These are phyloP conservation scores for Ailuropoda melanoleuca DNA, from an alignment of 2,113 vertebrate genomes.

Conservation along the genomic window DNA sequence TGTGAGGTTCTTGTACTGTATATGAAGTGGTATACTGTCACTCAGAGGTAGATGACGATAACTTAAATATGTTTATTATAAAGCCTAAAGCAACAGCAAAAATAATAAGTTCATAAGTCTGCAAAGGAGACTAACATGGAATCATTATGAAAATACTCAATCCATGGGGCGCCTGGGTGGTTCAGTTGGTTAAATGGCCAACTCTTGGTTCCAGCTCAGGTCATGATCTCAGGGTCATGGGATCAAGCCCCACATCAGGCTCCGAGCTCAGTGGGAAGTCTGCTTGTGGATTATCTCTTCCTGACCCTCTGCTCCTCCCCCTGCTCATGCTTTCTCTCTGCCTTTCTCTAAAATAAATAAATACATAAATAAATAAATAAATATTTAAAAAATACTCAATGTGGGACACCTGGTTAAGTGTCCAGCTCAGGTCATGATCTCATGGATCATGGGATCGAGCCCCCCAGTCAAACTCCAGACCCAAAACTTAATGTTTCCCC, in stretches of 20 bases:
- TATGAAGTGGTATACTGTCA: background rate
- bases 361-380: no score
- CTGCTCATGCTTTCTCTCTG: background rate
- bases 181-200: background rate
- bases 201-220: background rate
- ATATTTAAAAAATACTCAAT: background rate
- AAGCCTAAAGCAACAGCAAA: background rate
- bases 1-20: background rate
- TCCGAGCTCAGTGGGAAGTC: no score
- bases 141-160: background rate
- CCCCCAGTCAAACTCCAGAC: background rate
- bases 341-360: background rate
- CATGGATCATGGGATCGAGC: no score
- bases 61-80: slow-evolving; percentile 22
- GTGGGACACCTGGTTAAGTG: no score
- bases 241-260: background rate
- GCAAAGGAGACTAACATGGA: background rate
- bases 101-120: background rate
- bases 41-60: background rate
- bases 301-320: background rate
- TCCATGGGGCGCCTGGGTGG: background rate
- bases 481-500: background rate
- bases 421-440: no score
- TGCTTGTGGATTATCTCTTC: background rate
- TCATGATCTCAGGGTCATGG: background rate